phyloP scores from a whole-genome alignment of 1,140 invertebrate genomes.

The Manduca sexta region DNA sequence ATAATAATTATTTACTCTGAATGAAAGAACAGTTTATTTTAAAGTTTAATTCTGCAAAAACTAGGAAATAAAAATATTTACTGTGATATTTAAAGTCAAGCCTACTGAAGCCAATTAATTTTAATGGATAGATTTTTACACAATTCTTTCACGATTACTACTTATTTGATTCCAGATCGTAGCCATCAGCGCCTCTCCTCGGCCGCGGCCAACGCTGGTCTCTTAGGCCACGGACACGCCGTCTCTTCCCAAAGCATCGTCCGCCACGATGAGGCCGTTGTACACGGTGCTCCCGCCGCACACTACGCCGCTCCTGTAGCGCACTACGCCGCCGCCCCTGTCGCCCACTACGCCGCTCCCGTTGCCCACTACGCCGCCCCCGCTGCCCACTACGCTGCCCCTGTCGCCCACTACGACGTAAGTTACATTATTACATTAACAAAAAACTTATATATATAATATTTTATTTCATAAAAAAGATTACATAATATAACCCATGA shows the following conservation, averaged over 20 bases:
- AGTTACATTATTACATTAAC: neutral
- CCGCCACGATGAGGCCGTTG: slow-evolving; percentile 25
- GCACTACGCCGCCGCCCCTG: slow-evolving; percentile 4
- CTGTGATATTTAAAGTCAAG: no score
- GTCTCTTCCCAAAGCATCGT: slow-evolving; percentile 18
- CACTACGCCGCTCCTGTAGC: slow-evolving; percentile 14
- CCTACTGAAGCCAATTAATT: no score
- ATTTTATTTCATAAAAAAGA: no score
- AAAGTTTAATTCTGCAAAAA: no score
- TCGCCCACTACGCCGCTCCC: slow-evolving; percentile 16
- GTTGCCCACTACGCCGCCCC: slow-evolving; percentile 1
- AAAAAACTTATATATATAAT: no score
- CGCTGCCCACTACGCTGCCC: slow-evolving; percentile 6
- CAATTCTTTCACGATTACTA: neutral
- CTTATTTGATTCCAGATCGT: slow-evolving; percentile 16
- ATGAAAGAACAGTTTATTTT: neutral
- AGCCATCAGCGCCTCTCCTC: slow-evolving; percentile 19
- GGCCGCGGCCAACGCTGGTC: slow-evolving; percentile 23
- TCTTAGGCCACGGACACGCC: slow-evolving; percentile 23
- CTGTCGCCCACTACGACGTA: slow-evolving; percentile 12
- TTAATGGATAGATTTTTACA: neutral
- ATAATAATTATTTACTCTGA: neutral
- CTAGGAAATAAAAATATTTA: no score
- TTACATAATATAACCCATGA: no score
- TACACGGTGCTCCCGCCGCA: slow-evolving; percentile 25